Conservation (phyloP, 2,888 invertebrate genomes). For the Drosophila suboccidentalis region DNA sequence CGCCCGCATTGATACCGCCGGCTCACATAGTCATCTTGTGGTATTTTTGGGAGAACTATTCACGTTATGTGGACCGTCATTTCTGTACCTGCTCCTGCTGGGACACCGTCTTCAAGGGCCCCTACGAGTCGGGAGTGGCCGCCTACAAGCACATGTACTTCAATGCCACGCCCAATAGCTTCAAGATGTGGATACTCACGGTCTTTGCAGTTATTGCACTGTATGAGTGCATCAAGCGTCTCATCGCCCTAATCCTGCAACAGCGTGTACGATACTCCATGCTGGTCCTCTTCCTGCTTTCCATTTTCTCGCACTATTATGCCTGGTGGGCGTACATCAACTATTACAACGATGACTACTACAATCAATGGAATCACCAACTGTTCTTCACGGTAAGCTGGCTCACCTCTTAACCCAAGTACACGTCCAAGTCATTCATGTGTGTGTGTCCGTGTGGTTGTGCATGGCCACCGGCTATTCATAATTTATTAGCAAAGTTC, state of each 20-base stretch:
- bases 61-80: slow-evolving; percentile 88
- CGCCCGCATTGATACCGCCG: slow-evolving; percentile 87
- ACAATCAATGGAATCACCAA: slow-evolving; percentile 90
- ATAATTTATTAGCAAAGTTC: slow-evolving; percentile 75
- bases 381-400: slow-evolving; percentile 87
- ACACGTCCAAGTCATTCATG: slow-evolving; percentile 11
- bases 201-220: slow-evolving; percentile 87
- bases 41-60: slow-evolving; percentile 90
- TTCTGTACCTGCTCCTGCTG: slow-evolving; percentile 91
- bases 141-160: slow-evolving; percentile 91
- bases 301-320: slow-evolving; percentile 90
- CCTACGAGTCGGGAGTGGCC: slow-evolving; percentile 90
- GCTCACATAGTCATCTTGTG: slow-evolving; percentile 88
- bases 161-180: slow-evolving; percentile 88
- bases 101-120: slow-evolving; percentile 92
- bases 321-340: slow-evolving; percentile 90
- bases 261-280: slow-evolving; percentile 88
- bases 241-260: slow-evolving; percentile 87
- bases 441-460: slow-evolving; percentile 19
- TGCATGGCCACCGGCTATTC: slow-evolving; percentile 36
- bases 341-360: slow-evolving; percentile 91
- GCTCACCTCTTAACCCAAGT: slow-evolving; percentile 13
- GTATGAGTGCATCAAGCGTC: slow-evolving; percentile 88
- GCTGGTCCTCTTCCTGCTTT: slow-evolving; percentile 88
- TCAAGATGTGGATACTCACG: slow-evolving; percentile 89